Evolutionary conservation across 2,797 vertebrate genomes (phyloP), one percentile per base, ranked within the genome.

Genomic region (Clamator glandarius): DNA sequence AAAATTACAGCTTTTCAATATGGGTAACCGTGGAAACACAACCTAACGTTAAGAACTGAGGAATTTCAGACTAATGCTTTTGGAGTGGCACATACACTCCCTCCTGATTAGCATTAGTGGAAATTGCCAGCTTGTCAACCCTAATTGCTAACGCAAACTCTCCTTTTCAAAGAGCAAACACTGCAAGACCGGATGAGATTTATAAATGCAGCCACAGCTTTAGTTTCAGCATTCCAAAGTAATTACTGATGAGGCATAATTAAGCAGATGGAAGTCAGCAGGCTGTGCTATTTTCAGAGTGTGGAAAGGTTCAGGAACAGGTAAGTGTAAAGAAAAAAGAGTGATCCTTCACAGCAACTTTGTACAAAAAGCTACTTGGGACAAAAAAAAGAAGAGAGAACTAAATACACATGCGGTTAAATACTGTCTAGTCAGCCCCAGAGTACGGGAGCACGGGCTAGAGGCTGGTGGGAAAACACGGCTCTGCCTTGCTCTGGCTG

Each of bases 21-120:
- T 3, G 36, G 36, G 85, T 95, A 91, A 91, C 93, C 55, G 50
- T 86, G 87, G 92, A 82, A 96, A 94, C 86, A 84, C 79, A 94
- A 26, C 33, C 57, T 35, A 94, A 87, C 25, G 29, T 55, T 59
- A 81, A 28, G 6, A 3, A 42, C 18, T 80, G 29, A 62, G 83
- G 54, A 80, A 87, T 92, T 96, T 80, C 73, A 91, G 84, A 16
- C 51, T 81, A 50, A 75, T 26, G 35, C 18, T 64, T 83, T 29
- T 6, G 24, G 79, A 41, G 57, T 33, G 29, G 46, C 26, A 44
- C 54, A 63, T 31, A 41, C 26, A 11, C 23, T 23, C 54, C 74
- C 66, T 86, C 48, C 82, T 59, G 63, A 82, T 61, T 13, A 88
- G 67, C 23, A 44, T 26, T 24, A 84, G 70, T 41, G 67, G 70